A percentile compares a stretch with the other conserved stretches of the same genome.
Evolutionary conservation across 2,113 vertebrate species (phyloP).

Genomic region (Pristiophorus japonicus): DNA sequence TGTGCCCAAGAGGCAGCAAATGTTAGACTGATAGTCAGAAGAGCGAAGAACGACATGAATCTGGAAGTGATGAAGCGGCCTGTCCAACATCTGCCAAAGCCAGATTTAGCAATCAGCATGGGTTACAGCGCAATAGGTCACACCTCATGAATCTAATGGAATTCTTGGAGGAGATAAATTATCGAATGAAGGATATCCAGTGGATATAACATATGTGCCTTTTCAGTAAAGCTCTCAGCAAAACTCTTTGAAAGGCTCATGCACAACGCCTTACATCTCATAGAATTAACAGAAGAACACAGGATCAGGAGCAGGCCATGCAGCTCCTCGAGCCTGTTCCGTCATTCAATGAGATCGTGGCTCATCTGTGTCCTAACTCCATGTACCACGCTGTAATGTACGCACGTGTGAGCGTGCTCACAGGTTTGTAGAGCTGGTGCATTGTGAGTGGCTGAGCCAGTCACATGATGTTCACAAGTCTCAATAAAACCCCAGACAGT

Average conservation of each 20-base stretch:
- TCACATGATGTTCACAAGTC: no score
- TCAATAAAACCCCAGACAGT: no score
- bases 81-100: constrained; percentile 17
- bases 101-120: constrained; percentile 1
- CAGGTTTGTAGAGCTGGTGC: no score
- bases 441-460: no score
- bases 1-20: background rate
- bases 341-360: no score
- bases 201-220: background rate
- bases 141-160: constrained; percentile 28
- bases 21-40: background rate
- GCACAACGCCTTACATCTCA: background rate
- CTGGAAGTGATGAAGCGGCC: background rate
- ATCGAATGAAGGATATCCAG: constrained; percentile 5
- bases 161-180: constrained; percentile 17
- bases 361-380: no score
- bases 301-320: no score
- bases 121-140: background rate
- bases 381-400: no score
- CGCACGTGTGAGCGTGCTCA: no score
- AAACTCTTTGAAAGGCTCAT: background rate
- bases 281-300: no score
- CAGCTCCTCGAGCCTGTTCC: no score
- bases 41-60: background rate
- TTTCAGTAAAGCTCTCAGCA: no score